Conservation (phyloP, 2,888 invertebrate genomes). For the Lithophane leautieri region DNA sequence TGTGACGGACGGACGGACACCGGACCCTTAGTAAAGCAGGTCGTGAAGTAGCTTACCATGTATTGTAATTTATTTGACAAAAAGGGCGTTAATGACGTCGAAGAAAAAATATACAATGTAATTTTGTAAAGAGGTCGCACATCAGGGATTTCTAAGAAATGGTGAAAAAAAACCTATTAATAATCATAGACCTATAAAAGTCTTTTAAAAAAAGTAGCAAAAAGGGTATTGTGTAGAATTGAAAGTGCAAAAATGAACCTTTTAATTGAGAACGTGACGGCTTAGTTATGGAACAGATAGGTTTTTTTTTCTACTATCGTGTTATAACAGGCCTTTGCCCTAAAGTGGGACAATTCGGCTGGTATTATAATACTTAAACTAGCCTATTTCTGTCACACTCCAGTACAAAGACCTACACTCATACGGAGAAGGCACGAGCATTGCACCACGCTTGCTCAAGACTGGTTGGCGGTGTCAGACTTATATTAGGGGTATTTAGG, state of each 20-base stretch:
- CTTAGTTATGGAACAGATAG: background rate
- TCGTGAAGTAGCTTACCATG: constrained; percentile 7
- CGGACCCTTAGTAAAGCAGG: too few relatives aligned
- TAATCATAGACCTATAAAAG: too few relatives aligned
- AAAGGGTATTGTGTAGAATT: background rate
- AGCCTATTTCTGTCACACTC: too few relatives aligned
- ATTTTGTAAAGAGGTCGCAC: constrained; percentile 6
- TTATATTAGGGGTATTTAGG: too few relatives aligned
- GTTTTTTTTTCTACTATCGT: background rate
- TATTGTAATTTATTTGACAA: constrained; percentile 19
- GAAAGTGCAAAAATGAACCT: background rate
- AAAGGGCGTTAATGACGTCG: background rate
- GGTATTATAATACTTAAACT: too few relatives aligned
- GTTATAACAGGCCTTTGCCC: background rate
- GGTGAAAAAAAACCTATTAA: background rate
- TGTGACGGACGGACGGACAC: too few relatives aligned
- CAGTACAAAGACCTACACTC: too few relatives aligned
- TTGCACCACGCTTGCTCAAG: too few relatives aligned
- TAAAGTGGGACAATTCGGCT: too few relatives aligned
- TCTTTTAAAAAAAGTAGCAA: too few relatives aligned
- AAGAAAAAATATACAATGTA: background rate
- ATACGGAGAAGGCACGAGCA: too few relatives aligned
- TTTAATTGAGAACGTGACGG: background rate
- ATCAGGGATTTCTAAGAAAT: background rate
- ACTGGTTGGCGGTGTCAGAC: too few relatives aligned